phyloP scores from a whole-genome alignment of 2,888 invertebrate genomes.

The Drosophila nigricruria region DNA sequence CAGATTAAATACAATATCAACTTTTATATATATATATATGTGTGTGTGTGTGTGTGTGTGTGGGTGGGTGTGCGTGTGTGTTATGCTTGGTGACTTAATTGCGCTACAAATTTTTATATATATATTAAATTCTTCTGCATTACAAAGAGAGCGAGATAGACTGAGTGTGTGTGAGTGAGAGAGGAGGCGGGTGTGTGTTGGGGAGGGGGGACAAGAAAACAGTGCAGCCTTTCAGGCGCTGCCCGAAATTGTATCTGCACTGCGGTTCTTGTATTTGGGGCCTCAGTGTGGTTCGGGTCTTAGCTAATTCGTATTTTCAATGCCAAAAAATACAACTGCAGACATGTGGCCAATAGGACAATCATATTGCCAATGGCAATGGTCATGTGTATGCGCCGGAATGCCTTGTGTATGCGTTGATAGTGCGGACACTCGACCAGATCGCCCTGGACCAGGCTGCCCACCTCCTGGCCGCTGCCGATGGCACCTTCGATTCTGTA shows the following conservation, averaged over 20 bases:
- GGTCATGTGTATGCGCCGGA: conserved; percentile 91
- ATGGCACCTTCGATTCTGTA: conserved; percentile 91
- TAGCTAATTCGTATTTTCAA: conserved; percentile 85
- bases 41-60: conserved; percentile 3
- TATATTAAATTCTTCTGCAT: conserved; percentile 49
- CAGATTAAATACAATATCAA: conserved; percentile 49
- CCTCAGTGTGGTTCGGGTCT: conserved; percentile 55
- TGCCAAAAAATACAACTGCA: conserved; percentile 89
- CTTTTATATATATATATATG: too few species aligned
- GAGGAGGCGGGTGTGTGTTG: neutral
- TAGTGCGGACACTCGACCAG: conserved; percentile 92
- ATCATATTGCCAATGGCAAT: conserved; percentile 93
- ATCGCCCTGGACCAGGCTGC: conserved; percentile 89
- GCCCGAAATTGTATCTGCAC: conserved; percentile 13
- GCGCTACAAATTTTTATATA: conserved; percentile 22
- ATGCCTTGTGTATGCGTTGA: conserved; percentile 90
- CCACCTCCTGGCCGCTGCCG: conserved; percentile 92
- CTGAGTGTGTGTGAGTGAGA: too few species aligned
- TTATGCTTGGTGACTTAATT: conserved; percentile 28
- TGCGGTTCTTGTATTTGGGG: conserved; percentile 1
- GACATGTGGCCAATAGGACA: conserved; percentile 88
- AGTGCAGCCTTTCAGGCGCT: conserved; percentile 50
- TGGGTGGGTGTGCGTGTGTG: conserved; percentile 11
- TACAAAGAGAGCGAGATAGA: conserved; percentile 11
- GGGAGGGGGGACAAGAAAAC: conserved; percentile 10